Evolutionary conservation across 2,888 invertebrate genomes (phyloP).

Genomic region (Cotesia congregata): DNA sequence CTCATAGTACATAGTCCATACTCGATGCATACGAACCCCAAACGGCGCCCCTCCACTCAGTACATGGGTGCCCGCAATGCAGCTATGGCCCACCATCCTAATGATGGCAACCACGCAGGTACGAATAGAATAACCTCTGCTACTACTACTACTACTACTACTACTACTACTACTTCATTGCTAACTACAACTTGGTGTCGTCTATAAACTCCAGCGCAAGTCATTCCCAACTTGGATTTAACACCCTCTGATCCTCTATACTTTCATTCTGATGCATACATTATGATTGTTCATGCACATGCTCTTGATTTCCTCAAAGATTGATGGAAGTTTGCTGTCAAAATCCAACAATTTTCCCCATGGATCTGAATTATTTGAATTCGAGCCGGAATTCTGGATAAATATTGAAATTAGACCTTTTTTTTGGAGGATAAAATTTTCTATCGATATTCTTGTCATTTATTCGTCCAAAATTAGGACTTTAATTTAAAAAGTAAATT

Average conservation of each 20-base stretch:
- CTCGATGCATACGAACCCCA: slow-evolving; percentile 41
- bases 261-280: too few species aligned
- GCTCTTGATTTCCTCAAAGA: too few species aligned
- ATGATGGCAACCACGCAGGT: slow-evolving; percentile 67
- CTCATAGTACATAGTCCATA: slow-evolving; percentile 51
- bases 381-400: not conserved
- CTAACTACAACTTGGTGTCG: slow-evolving; percentile 35
- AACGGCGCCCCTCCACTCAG: slow-evolving; percentile 48
- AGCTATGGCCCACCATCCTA: slow-evolving; percentile 68
- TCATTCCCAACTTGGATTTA: not conserved
- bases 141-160: slow-evolving; percentile 45
- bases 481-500: too few species aligned
- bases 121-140: slow-evolving; percentile 51
- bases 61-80: slow-evolving; percentile 67
- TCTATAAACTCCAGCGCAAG: slow-evolving; percentile 39
- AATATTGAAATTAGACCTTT: not conserved
- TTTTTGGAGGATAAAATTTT: not conserved
- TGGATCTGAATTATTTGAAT: not conserved
- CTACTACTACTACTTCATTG: slow-evolving; percentile 38
- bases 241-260: too few species aligned
- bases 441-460: not conserved
- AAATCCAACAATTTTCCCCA: too few species aligned
- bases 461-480: not conserved
- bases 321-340: too few species aligned
- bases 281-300: too few species aligned